Evolutionary conservation across 2,888 invertebrate genomes (phyloP).

Genomic region (Drosophila yooni): DNA sequence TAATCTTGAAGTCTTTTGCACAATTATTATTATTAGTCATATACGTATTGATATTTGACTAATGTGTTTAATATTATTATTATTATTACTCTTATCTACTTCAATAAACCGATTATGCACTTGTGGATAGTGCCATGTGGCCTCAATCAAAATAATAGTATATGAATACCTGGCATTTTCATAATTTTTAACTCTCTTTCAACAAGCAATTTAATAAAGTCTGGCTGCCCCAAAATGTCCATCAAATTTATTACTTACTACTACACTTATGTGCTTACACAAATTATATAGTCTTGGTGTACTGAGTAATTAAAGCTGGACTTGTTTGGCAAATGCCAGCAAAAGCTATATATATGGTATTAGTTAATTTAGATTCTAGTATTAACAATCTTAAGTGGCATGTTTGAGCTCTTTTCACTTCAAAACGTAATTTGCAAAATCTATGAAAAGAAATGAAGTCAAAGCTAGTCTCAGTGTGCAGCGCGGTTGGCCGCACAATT

Average conservation of each 20-base stretch:
- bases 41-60: background rate
- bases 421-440: background rate
- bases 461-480: conserved; percentile 20
- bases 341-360: background rate
- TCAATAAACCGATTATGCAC: background rate
- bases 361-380: background rate
- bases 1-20: background rate
- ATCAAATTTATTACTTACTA: background rate
- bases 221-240: background rate
- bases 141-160: background rate
- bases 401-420: no score
- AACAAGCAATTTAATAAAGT: background rate
- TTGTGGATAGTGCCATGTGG: background rate
- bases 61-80: background rate
- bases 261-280: background rate
- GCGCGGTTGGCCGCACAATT: conserved; percentile 58
- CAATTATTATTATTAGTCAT: background rate
- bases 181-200: background rate
- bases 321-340: background rate
- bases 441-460: background rate
- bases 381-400: background rate
- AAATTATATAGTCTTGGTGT: background rate
- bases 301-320: background rate
- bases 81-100: background rate
- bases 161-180: background rate